Evolutionary conservation across 2,113 vertebrate species (phyloP).

Genomic region (Hymenochirus boettgeri): DNA sequence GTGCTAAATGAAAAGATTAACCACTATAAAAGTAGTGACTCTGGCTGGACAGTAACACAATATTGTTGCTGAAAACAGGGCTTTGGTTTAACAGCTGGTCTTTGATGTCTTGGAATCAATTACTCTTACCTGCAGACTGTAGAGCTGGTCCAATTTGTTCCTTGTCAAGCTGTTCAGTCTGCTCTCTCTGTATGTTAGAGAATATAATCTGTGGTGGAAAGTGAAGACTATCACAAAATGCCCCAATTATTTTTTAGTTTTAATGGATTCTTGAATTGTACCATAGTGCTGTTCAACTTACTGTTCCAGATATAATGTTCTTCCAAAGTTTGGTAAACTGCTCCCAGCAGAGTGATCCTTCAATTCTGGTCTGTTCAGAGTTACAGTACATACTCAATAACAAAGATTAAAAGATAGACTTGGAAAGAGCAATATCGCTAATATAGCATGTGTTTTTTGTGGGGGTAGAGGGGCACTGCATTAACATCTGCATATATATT

Average conservation of each 20-base stretch:
- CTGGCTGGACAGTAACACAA: too few relatives aligned
- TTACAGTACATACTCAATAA: slow-evolving; percentile 20
- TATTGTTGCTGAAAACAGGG: too few relatives aligned
- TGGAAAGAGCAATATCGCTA: too few relatives aligned
- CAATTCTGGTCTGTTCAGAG: slow-evolving; percentile 23
- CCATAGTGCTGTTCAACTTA: slow-evolving; percentile 3
- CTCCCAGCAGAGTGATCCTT: slow-evolving; percentile 23
- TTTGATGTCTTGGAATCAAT: too few relatives aligned
- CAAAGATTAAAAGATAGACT: neutral
- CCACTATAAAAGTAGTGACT: too few relatives aligned
- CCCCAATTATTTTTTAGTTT: neutral
- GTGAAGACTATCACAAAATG: neutral
- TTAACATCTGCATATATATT: too few relatives aligned
- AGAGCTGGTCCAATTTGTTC: slow-evolving; percentile 8
- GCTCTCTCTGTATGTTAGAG: neutral
- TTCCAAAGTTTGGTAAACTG: slow-evolving; percentile 36
- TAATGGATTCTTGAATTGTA: neutral
- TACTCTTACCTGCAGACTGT: slow-evolving; percentile 8
- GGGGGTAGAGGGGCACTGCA: too few relatives aligned
- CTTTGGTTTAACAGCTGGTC: too few relatives aligned
- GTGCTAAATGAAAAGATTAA: too few relatives aligned
- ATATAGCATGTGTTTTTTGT: too few relatives aligned
- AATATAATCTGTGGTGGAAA: slow-evolving; percentile 20
- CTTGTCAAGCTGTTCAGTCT: neutral
- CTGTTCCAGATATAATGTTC: slow-evolving; percentile 29